Evolutionary conservation across 2,113 vertebrate genomes (phyloP).

Genomic region (Lethenteron camtschaticum): DNA sequence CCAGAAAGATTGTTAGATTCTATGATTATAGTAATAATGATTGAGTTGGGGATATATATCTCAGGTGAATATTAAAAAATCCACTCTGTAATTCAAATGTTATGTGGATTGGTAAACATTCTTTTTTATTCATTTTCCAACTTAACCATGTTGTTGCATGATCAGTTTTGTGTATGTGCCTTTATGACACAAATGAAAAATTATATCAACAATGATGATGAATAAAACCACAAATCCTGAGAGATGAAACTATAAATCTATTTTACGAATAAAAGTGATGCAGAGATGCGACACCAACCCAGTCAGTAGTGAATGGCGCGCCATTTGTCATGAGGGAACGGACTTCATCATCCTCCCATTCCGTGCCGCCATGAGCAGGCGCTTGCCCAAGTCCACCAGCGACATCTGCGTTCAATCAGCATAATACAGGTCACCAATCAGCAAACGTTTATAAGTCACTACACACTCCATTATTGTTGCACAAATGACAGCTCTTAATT

Average conservation of each 20-base stretch:
- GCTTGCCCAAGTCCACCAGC: conserved; percentile 67
- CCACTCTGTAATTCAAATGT: background rate
- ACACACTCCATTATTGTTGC: no score
- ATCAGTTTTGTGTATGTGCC: no score
- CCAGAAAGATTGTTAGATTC: no score
- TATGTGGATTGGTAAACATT: conserved; percentile 1
- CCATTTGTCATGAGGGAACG: conserved; percentile 59
- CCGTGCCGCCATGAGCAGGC: conserved; percentile 58
- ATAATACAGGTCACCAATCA: no score
- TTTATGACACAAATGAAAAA: background rate
- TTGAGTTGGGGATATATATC: no score
- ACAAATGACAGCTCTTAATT: no score
- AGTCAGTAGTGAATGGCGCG: conserved; percentile 76
- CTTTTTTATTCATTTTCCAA: background rate
- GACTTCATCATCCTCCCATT: conserved; percentile 73
- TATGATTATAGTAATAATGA: no score
- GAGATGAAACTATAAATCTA: no score
- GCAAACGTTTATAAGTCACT: no score
- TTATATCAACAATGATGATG: background rate
- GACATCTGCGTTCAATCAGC: conserved; percentile 38
- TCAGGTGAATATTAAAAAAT: no score
- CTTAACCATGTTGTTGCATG: no score
- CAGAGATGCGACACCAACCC: conserved; percentile 24
- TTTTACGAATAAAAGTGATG: no score
- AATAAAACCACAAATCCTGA: background rate